These are phyloP conservation scores for Pristionchus fissidentatus DNA, from an alignment of 2,888 invertebrate species.

Conservation along the genomic window DNA sequence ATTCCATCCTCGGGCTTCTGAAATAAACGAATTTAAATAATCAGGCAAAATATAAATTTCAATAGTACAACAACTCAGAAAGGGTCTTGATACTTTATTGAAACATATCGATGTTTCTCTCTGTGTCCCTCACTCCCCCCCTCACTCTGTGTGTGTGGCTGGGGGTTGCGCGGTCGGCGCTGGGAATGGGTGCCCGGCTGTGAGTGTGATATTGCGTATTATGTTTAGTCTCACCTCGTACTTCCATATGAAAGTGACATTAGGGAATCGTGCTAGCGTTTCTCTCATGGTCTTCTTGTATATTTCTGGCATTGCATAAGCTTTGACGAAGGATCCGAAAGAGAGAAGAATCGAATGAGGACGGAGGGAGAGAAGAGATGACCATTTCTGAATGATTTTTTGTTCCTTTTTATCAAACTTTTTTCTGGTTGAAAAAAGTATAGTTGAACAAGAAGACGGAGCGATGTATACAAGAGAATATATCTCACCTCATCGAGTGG, in stretches of 20 bases:
- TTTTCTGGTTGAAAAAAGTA: no score
- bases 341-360: constrained; percentile 53
- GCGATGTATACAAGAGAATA: neutral
- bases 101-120: neutral
- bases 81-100: no score
- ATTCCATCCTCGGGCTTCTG: constrained; percentile 22
- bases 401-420: neutral
- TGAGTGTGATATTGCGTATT: neutral
- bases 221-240: constrained; percentile 52
- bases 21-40: neutral
- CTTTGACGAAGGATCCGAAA: constrained; percentile 61
- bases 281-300: constrained; percentile 53
- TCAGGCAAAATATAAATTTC: neutral
- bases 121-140: neutral
- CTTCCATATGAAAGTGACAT: constrained; percentile 62
- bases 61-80: neutral
- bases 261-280: constrained; percentile 53
- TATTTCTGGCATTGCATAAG: constrained; percentile 56
- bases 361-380: neutral
- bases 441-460: no score
- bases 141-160: no score
- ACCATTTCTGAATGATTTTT: constrained; percentile 17
- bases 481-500: constrained; percentile 19
- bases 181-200: no score
- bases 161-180: no score